Conservation (phyloP, 2,888 invertebrate genomes). For the Scaptomyza tumidula region DNA sequence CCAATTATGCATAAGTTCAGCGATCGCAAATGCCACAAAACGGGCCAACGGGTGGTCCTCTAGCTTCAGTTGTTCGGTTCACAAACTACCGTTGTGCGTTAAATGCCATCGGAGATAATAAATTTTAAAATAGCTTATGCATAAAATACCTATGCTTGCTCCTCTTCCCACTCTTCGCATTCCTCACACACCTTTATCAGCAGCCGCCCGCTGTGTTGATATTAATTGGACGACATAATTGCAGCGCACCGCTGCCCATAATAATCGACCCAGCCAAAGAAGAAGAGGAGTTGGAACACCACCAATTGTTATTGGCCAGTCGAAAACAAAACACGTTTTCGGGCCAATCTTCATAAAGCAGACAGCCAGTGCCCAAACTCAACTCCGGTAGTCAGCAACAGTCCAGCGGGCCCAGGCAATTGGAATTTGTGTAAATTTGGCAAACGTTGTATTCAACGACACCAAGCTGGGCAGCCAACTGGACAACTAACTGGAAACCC, state of each 20-base stretch:
- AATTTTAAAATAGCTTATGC: slow-evolving; percentile 73
- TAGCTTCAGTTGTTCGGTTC: slow-evolving; percentile 1
- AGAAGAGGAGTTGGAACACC: slow-evolving; percentile 10
- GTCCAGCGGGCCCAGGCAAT: slow-evolving; percentile 43
- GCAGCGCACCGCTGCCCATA: slow-evolving; percentile 82
- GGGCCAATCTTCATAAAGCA: slow-evolving; percentile 56
- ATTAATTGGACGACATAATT: slow-evolving; percentile 84
- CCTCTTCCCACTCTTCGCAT: neutral
- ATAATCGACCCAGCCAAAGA: slow-evolving; percentile 71
- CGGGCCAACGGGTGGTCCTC: slow-evolving; percentile 64
- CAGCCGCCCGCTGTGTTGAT: slow-evolving; percentile 79
- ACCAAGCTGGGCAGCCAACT: slow-evolving; percentile 37
- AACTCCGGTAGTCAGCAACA: slow-evolving; percentile 37
- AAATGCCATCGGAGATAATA: slow-evolving; percentile 67
- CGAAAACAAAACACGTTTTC: slow-evolving; percentile 72
- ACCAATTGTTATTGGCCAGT: slow-evolving; percentile 75
- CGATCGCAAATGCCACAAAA: slow-evolving; percentile 24
- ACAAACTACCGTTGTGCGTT: slow-evolving; percentile 47
- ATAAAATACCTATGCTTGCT: slow-evolving; percentile 55
- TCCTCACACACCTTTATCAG: slow-evolving; percentile 22
- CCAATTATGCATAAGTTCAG: slow-evolving; percentile 57
- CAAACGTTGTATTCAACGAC: slow-evolving; percentile 57
- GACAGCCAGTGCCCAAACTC: slow-evolving; percentile 32
- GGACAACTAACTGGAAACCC: slow-evolving; percentile 19
- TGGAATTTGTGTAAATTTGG: slow-evolving; percentile 77